A percentile compares a stretch with the other conserved stretches of the same genome.
These are phyloP conservation scores for Strongylocentrotus purpuratus DNA, from an alignment of 35 echinoderm and acorn worm species.

Conservation along the genomic window DNA sequence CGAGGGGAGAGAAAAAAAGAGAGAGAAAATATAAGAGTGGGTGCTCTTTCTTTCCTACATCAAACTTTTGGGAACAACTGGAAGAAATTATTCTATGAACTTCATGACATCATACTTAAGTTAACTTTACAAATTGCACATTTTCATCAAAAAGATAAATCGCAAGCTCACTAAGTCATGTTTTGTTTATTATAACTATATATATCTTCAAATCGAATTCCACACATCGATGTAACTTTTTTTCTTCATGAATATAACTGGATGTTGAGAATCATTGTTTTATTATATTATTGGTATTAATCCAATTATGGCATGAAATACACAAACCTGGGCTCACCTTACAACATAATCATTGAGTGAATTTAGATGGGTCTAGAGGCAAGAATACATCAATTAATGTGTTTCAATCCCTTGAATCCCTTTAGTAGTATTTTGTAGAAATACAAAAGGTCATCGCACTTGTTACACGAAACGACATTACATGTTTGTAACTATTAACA, in stretches of 20 bases:
- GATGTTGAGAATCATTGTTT: not conserved
- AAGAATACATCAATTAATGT: not conserved
- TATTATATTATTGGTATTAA: too few relatives aligned
- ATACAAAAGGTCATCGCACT: not conserved
- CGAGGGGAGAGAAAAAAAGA: not conserved
- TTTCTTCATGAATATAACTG: not conserved
- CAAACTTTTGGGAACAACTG: too few relatives aligned
- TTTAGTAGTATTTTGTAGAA: not conserved
- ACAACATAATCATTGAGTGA: not conserved
- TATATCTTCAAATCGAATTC: not conserved
- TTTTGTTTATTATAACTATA: not conserved
- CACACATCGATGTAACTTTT: not conserved
- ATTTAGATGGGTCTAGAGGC: not conserved
- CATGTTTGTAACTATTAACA: not conserved
- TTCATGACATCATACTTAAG: not conserved
- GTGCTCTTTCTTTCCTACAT: not conserved
- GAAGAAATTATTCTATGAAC: not conserved
- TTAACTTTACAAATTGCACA: conserved; percentile 6
- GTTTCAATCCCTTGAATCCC: not conserved
- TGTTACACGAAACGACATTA: not conserved
- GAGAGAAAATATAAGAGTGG: not conserved
- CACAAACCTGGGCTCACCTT: not conserved
- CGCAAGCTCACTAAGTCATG: not conserved
- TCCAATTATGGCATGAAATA: not conserved
- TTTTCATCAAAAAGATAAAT: not conserved